Evolutionary conservation across 2,888 invertebrate genomes (phyloP), one percentile per base, ranked within the genome.

Genomic region (Prenolepis imparis): DNA sequence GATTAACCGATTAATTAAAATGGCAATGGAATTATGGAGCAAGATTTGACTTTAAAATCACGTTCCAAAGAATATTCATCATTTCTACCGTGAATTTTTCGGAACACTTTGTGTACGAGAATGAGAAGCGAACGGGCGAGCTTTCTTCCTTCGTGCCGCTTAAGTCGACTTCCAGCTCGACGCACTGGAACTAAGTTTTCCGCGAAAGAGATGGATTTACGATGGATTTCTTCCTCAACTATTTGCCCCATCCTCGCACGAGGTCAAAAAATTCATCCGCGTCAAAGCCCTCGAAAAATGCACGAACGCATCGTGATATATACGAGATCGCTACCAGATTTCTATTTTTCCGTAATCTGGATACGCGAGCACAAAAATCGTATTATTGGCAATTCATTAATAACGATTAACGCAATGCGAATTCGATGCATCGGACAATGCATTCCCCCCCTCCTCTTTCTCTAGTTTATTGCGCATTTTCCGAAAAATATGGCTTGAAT

Each of bases 131-230:
- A 75, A 48, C 32, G 24, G 12, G n/a, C 81, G 82, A 78, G 82
- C 82, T 85, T 80, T 72, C 85, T 67, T 82, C 48, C 28, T 87
- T 78, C 82, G 77, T 70, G 28, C 63, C 64, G 82, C 84, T 84
- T 82, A 87, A 87, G 78, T 84, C 63, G 44, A 68, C 87, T 84
- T 75, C 66, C 86, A 87, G 78, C 59, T 59, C 73, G 78, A 67
- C 57, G 78, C 63, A 66, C 55, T 61, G 75, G 68, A 82, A 88
- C 78, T 66, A 82, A 86, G 81, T 82, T 86, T 82, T 52, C 52
- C 88, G 63, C 83, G 88, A 89, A 89, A 89, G 83, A 89, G 88
- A 89, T 80, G 83, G 72, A 89, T 87, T 89, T 80, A 75, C 86
- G 72, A 28, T 6, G 57, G 66, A 73, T 84, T 52, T 88, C 86